Percentiles rank a stretch among this genome's conserved stretches.
These are phyloP conservation scores for Orientallactaga bullata DNA, from an alignment of 2,113 vertebrate genomes.

Conservation along the genomic window DNA sequence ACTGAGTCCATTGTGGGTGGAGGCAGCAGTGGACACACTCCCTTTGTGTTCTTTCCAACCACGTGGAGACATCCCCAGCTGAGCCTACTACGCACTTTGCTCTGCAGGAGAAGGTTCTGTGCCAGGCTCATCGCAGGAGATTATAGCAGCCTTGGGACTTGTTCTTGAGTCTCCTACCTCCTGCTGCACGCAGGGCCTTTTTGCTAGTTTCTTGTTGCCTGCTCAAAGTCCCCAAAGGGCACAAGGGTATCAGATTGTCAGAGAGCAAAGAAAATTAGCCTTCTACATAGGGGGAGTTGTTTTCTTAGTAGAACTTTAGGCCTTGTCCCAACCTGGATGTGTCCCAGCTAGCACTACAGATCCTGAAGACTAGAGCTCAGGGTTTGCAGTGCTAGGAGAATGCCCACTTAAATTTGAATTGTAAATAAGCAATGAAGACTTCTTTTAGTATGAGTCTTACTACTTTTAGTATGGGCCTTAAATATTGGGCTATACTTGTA, in stretches of 20 bases:
- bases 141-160: neutral
- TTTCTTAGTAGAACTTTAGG: neutral
- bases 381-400: neutral
- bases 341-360: neutral
- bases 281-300: neutral
- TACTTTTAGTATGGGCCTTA: too few relatives aligned
- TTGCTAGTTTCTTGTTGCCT: neutral
- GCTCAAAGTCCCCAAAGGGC: neutral
- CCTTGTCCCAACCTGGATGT: neutral
- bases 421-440: slow-evolving; percentile 1
- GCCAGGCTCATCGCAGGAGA: neutral
- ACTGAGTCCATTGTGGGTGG: neutral
- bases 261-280: neutral
- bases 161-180: neutral
- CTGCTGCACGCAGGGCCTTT: neutral
- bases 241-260: neutral
- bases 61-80: neutral
- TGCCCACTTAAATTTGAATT: neutral
- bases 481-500: slow-evolving; percentile 41
- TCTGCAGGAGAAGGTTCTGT: neutral
- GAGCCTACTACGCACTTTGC: neutral
- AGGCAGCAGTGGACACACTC: neutral
- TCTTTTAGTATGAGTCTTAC: neutral
- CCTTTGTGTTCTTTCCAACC: neutral
- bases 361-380: neutral